A percentile compares a stretch with the other conserved stretches of the same genome.
phyloP scores from a whole-genome alignment of 2,888 invertebrate species.

The Norana najaformis region DNA sequence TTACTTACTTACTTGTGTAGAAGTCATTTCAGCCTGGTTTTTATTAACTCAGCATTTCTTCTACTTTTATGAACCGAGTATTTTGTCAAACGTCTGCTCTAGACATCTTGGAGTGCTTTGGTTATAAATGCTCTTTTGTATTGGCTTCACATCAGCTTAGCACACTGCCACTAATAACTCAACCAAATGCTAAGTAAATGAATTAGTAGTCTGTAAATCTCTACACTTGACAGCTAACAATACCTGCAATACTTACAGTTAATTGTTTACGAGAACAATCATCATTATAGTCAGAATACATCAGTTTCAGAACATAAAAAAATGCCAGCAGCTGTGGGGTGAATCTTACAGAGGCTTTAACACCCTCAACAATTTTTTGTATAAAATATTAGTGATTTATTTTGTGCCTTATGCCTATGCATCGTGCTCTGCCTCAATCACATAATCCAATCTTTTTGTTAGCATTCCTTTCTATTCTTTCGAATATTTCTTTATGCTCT shows the following conservation, averaged over 20 bases:
- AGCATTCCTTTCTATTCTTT: neutral
- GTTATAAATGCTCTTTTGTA: neutral
- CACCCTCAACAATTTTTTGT: neutral
- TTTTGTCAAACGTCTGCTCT: no score
- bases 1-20: no score
- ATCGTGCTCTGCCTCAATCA: neutral
- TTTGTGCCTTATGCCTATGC: neutral
- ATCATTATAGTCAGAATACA: neutral
- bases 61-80: no score
- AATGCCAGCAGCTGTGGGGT: neutral
- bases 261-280: neutral
- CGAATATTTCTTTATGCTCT: neutral
- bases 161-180: neutral
- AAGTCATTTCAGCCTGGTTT: no score
- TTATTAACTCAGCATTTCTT: no score
- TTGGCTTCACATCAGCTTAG: neutral
- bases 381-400: neutral
- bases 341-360: neutral
- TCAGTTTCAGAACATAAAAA: neutral
- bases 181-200: neutral
- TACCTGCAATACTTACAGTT: neutral
- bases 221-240: no score
- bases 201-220: no score
- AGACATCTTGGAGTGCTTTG: no score
- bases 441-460: neutral